phyloP scores from a whole-genome alignment of 2,888 invertebrate genomes.

The Cephus pygmeus region DNA sequence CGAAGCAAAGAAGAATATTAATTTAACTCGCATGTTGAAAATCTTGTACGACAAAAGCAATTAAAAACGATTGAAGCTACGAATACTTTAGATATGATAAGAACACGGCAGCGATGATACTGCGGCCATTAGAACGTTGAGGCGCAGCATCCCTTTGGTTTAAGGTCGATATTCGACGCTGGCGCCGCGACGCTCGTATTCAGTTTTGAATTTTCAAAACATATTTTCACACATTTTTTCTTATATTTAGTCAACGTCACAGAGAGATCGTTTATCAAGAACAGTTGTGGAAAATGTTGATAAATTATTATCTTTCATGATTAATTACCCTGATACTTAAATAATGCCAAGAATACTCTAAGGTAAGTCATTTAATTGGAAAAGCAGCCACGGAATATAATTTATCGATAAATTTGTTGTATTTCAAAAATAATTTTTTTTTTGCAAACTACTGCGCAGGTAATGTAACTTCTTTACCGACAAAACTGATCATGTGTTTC shows the following conservation, averaged over 20 bases:
- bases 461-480: background rate
- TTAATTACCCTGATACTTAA: background rate
- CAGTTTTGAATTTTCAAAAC: constrained; percentile 30
- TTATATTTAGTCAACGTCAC: background rate
- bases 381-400: background rate
- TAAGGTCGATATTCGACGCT: constrained; percentile 50
- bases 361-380: background rate
- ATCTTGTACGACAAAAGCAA: background rate
- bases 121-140: constrained; percentile 19
- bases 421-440: background rate
- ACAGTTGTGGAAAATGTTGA: background rate
- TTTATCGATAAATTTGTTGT: background rate
- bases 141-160: constrained; percentile 46
- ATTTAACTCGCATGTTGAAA: constrained; percentile 10
- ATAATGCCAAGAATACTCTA: background rate
- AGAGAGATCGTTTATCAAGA: background rate
- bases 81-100: background rate
- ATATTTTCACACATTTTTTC: constrained; percentile 11
- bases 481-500: background rate
- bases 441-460: background rate
- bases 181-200: constrained; percentile 43
- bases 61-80: background rate
- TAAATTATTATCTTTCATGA: background rate
- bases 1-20: constrained; percentile 28
- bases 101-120: constrained; percentile 27